A percentile compares a stretch with the other conserved stretches of the same genome.
phyloP scores from a whole-genome alignment of 2,113 vertebrate species.

The Notarius quadriscutis region DNA sequence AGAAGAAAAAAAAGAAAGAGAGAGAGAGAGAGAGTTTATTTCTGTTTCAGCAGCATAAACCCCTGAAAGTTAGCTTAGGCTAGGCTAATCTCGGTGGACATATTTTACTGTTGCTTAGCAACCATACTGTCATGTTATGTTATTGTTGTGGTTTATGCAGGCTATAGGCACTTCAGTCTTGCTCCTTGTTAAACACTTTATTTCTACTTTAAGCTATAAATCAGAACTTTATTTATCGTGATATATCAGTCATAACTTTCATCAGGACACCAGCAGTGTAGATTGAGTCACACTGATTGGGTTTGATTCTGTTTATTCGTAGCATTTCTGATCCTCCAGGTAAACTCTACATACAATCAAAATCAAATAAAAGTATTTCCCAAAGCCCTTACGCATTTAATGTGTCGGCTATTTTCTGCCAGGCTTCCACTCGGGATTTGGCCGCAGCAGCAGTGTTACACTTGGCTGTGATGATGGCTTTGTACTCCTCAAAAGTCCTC shows the following conservation, averaged over 20 bases:
- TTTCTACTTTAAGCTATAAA: not conserved
- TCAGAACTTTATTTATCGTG: not conserved
- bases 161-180: not conserved
- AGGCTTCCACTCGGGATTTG: constrained; percentile 44
- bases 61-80: no score
- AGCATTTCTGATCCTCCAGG: not conserved
- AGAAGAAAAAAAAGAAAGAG: no score
- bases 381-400: constrained; percentile 39
- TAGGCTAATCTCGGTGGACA: no score
- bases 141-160: no score
- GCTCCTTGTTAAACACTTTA: not conserved
- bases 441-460: constrained; percentile 48
- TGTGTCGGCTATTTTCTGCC: constrained; percentile 45
- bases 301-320: no score
- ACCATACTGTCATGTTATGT: no score
- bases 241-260: not conserved
- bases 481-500: constrained; percentile 38
- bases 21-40: no score
- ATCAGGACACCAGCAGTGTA: no score
- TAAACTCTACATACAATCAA: not conserved
- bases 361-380: no score
- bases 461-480: constrained; percentile 38
- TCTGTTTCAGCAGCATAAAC: no score
- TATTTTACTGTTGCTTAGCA: no score
- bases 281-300: not conserved